Evolutionary conservation across 2,113 vertebrate species (phyloP).

Genomic region (Xiphias gladius): DNA sequence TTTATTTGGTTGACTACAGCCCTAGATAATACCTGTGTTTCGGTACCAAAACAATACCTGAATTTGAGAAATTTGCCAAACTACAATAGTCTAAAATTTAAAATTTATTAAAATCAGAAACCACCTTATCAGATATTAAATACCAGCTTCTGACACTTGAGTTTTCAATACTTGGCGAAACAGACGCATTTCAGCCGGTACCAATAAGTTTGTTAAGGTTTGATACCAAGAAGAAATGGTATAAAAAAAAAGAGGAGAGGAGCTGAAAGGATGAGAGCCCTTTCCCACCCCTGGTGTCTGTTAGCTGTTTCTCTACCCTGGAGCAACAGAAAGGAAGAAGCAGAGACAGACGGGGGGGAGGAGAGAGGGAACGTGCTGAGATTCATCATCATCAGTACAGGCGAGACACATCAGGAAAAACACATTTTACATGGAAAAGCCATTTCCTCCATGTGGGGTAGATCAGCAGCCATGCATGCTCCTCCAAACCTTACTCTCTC

Average conservation of each 20-base stretch:
- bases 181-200: not conserved
- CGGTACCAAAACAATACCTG: not conserved
- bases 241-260: not conserved
- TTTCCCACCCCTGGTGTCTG: slow-evolving; percentile 47
- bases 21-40: not conserved
- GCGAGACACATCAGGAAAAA: slow-evolving; percentile 48
- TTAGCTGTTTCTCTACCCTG: slow-evolving; percentile 65
- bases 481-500: slow-evolving; percentile 27
- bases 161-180: not conserved
- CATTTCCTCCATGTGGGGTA: slow-evolving; percentile 69
- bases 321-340: slow-evolving; percentile 58
- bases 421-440: slow-evolving; percentile 65
- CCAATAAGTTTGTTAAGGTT: not conserved
- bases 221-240: not conserved
- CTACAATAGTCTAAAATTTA: not conserved
- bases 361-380: slow-evolving; percentile 53
- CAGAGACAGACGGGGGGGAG: slow-evolving; percentile 27
- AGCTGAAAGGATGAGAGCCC: slow-evolving; percentile 37
- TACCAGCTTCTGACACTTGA: not conserved
- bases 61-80: not conserved
- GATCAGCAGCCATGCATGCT: slow-evolving; percentile 57
- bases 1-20: too few species aligned
- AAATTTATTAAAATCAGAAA: not conserved
- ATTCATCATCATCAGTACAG: slow-evolving; percentile 70
- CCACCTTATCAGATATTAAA: not conserved